Conservation (phyloP, 2,113 vertebrate genomes). For the Taurulus bubalis region DNA sequence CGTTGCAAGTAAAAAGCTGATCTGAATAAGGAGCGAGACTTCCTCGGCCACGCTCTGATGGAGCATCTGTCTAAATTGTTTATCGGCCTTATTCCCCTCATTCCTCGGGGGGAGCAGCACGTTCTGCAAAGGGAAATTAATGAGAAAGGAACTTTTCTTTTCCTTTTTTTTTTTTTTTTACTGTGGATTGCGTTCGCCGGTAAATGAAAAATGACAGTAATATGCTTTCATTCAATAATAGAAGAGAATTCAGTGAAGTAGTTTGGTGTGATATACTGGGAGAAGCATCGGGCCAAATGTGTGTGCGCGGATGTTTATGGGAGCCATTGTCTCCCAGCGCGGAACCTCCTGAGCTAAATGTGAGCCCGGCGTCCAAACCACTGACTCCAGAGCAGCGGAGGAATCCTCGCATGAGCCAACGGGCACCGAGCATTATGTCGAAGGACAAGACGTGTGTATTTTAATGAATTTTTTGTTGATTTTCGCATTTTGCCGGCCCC, state of each 20-base stretch:
- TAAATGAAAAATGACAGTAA: constrained; percentile 69
- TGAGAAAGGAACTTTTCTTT: constrained; percentile 41
- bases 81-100: constrained; percentile 58
- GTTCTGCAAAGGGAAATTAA: constrained; percentile 62
- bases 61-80: constrained; percentile 65
- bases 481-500: too few relatives aligned
- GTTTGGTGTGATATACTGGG: constrained; percentile 51
- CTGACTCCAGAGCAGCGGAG: constrained; percentile 10
- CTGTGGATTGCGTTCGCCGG: constrained; percentile 29
- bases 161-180: constrained; percentile 17
- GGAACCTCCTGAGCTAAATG: constrained; percentile 16
- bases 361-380: neutral
- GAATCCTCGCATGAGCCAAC: constrained; percentile 1
- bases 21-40: constrained; percentile 52
- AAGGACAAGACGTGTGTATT: constrained; percentile 2
- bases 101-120: constrained; percentile 44
- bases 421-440: neutral
- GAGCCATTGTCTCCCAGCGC: constrained; percentile 1
- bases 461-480: too few relatives aligned
- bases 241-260: constrained; percentile 55
- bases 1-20: constrained; percentile 45
- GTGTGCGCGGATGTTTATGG: neutral
- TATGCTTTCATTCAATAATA: constrained; percentile 66
- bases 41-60: constrained; percentile 43
- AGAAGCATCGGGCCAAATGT: constrained; percentile 36